These are phyloP conservation scores for Aptenodytes forsteri DNA, from an alignment of 2,113 vertebrate species.

Conservation along the genomic window DNA sequence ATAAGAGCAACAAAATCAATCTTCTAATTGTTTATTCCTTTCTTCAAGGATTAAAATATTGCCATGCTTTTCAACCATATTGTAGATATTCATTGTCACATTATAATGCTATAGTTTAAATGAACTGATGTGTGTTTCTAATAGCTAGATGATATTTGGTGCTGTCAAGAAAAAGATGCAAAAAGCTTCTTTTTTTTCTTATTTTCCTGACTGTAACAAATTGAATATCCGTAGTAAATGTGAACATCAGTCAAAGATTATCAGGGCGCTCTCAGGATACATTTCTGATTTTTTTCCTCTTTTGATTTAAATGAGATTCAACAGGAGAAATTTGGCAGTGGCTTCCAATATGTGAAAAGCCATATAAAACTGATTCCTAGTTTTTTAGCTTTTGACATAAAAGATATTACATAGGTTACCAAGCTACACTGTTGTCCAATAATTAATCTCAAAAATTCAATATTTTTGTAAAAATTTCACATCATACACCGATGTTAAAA, in stretches of 20 bases:
- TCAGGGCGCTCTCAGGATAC: not conserved
- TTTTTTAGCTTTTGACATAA: not conserved
- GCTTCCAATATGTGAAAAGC: not conserved
- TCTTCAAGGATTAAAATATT: not conserved
- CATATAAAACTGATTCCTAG: not conserved
- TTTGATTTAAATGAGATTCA: not conserved
- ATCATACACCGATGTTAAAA: not conserved
- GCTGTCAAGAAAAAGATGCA: not conserved
- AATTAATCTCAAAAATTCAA: not conserved
- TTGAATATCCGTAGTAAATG: not conserved
- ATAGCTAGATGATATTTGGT: not conserved
- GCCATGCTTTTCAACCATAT: not conserved
- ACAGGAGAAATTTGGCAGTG: not conserved
- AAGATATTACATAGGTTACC: not conserved
- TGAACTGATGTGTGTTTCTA: not conserved
- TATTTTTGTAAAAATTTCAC: not conserved
- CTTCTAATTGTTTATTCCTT: not conserved
- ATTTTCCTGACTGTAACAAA: not conserved
- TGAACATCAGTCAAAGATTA: not conserved
- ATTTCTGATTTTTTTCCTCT: not conserved
- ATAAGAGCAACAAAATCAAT: not conserved
- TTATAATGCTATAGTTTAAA: not conserved
- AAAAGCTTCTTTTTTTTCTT: accelerated
- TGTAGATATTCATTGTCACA: not conserved
- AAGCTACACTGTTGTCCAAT: not conserved